Evolutionary conservation across 2,888 invertebrate species (phyloP).

Genomic region (Agrochola lychnidis): DNA sequence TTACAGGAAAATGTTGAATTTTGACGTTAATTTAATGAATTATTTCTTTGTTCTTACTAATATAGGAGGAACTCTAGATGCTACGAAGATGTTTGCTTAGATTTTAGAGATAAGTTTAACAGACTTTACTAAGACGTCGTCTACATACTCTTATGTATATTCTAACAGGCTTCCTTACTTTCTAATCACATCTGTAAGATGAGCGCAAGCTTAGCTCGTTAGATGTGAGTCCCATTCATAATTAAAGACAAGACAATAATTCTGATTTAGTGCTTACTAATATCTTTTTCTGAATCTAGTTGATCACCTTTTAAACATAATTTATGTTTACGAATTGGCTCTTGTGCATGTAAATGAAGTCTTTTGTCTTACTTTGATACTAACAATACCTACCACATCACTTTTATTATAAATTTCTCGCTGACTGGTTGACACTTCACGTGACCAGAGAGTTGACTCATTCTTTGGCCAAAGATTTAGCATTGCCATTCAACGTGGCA

Average conservation of each 20-base stretch:
- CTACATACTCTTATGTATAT: conserved; percentile 11
- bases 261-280: conserved; percentile 21
- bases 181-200: conserved; percentile 55
- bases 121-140: background rate
- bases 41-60: conserved; percentile 38
- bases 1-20: conserved; percentile 51
- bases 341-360: background rate
- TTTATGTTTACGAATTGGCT: background rate
- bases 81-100: conserved; percentile 17
- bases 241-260: conserved; percentile 45
- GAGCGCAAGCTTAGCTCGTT: conserved; percentile 24
- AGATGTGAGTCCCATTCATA: conserved; percentile 27
- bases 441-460: no score
- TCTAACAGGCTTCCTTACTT: conserved; percentile 35
- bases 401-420: background rate
- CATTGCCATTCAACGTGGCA: no score
- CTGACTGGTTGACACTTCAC: no score
- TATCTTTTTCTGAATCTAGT: conserved; percentile 28
- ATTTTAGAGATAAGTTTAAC: conserved; percentile 24
- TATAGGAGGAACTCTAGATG: conserved; percentile 12
- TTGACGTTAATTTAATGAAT: conserved; percentile 28
- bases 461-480: no score
- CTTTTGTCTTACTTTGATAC: conserved; percentile 11
- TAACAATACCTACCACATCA: background rate
- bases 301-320: conserved; percentile 21